These are phyloP conservation scores for Girardia tigrina DNA, from an alignment of 2,888 invertebrate species.

Conservation along the genomic window DNA sequence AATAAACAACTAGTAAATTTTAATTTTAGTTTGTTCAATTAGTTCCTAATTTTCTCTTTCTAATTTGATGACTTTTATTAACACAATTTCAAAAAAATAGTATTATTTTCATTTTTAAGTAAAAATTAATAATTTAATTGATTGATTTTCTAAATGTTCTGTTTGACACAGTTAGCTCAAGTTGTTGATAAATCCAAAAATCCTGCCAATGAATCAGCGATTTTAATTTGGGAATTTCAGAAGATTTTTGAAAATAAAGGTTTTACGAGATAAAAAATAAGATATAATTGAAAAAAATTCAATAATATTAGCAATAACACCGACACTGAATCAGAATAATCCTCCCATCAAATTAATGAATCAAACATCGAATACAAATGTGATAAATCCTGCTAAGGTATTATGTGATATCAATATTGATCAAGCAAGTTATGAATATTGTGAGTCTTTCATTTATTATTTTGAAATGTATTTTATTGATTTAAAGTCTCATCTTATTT, in stretches of 20 bases:
- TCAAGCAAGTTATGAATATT: constrained; percentile 6
- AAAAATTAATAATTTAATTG: no score
- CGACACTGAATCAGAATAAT: neutral
- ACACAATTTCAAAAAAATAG: no score
- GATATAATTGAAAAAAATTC: neutral
- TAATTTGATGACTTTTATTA: no score
- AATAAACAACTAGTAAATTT: no score
- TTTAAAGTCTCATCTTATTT: neutral
- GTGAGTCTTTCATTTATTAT: neutral
- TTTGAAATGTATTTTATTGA: neutral
- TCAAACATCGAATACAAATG: neutral
- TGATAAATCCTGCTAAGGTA: neutral
- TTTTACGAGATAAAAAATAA: neutral
- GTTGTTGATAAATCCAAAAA: neutral
- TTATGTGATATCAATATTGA: neutral
- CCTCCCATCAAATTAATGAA: neutral
- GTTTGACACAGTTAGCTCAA: neutral
- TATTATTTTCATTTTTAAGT: no score
- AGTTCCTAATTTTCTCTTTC: no score
- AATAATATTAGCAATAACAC: neutral
- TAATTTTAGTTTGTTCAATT: no score
- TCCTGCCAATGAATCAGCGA: neutral
- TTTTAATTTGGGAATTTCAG: constrained; percentile 17
- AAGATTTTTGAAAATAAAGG: neutral
- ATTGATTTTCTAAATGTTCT: neutral